Percentiles rank a stretch among this genome's conserved stretches.
Evolutionary conservation across 2,888 invertebrate species (phyloP).

Genomic region (Chironomus riparius): DNA sequence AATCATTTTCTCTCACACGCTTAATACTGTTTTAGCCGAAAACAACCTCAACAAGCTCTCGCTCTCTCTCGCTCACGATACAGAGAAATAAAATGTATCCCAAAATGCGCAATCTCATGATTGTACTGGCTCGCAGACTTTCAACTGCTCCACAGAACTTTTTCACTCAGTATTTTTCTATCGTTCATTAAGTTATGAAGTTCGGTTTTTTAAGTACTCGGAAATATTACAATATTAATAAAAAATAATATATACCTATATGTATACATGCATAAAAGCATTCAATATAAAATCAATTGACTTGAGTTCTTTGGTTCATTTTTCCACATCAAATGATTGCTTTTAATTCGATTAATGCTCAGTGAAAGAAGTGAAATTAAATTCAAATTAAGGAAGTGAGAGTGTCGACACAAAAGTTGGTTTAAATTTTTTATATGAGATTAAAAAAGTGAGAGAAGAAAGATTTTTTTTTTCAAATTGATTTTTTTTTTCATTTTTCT

Average conservation of each 20-base stretch:
- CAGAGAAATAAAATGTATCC: too few relatives aligned
- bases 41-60: too few relatives aligned
- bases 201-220: slow-evolving; percentile 26
- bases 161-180: slow-evolving; percentile 26
- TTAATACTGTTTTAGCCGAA: too few relatives aligned
- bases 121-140: too few relatives aligned
- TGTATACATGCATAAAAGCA: background rate
- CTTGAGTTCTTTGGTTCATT: slow-evolving; percentile 16
- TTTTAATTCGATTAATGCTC: background rate
- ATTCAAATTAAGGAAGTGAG: background rate
- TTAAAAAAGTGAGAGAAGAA: too few relatives aligned
- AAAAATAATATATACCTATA: background rate
- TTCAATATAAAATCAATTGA: slow-evolving; percentile 16
- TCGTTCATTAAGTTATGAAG: slow-evolving; percentile 27
- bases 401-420: background rate
- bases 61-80: too few relatives aligned
- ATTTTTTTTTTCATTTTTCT: background rate
- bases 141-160: background rate
- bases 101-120: too few relatives aligned
- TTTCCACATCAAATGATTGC: too few relatives aligned
- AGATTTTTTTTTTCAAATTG: too few relatives aligned
- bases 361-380: background rate
- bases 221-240: slow-evolving; percentile 9
- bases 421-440: too few relatives aligned
- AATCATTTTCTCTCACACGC: too few relatives aligned